Percentiles rank a stretch among this genome's conserved stretches.
Evolutionary conservation across 2,888 invertebrate species (phyloP).

Genomic region (Aelia acuminata): DNA sequence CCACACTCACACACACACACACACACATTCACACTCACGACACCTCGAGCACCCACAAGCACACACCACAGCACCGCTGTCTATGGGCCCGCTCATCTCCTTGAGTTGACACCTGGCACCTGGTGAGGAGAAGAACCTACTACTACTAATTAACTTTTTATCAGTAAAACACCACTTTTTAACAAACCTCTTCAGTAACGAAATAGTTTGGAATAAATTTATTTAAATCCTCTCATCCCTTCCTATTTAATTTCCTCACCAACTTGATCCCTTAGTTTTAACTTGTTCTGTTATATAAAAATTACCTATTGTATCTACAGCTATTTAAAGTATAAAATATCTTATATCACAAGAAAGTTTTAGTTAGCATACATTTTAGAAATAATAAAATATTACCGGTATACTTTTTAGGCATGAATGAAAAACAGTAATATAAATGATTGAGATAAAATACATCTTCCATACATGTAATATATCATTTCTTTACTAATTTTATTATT

Average conservation of each 20-base stretch:
- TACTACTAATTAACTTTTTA: background rate
- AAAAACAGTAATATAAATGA: no score
- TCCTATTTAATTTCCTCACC: background rate
- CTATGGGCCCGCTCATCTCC: conserved; percentile 1
- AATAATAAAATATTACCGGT: no score
- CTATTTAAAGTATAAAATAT: no score
- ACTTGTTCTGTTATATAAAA: no score
- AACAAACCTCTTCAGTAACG: background rate
- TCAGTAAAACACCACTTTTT: background rate
- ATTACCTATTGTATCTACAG: no score
- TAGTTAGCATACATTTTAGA: no score
- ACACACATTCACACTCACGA: background rate
- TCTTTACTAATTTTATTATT: no score
- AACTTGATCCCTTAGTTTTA: background rate
- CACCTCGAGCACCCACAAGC: background rate
- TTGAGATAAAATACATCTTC: no score
- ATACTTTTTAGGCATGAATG: no score
- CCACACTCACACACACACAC: background rate
- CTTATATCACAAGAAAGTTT: no score
- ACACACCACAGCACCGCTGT: background rate
- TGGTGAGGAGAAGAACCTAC: background rate
- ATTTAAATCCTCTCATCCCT: background rate
- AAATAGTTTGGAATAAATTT: background rate
- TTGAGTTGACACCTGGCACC: conserved; percentile 36
- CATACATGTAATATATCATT: no score